These are phyloP conservation scores for Coelopa pilipes DNA, from an alignment of 2,888 invertebrate species.

Conservation along the genomic window DNA sequence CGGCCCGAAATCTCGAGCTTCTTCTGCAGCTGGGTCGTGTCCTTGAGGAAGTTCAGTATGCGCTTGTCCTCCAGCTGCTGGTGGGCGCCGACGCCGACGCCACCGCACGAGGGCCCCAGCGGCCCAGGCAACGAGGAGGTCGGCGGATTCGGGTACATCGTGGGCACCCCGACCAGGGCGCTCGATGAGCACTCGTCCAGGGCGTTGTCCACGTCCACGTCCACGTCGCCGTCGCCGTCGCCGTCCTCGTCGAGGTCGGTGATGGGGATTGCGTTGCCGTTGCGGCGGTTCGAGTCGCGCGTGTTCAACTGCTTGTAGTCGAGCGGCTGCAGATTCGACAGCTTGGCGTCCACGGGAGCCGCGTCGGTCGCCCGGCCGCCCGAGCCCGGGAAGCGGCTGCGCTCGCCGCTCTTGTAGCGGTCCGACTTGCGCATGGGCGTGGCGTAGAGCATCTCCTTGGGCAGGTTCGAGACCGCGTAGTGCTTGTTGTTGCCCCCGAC, in stretches of 20 bases:
- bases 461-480: constrained; percentile 49
- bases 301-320: constrained; percentile 56
- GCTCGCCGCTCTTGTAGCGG: constrained; percentile 64
- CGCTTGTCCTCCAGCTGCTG: constrained; percentile 66
- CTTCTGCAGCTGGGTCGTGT: constrained; percentile 66
- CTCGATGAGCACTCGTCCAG: constrained; percentile 56
- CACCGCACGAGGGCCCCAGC: no score
- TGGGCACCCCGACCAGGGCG: constrained; percentile 48
- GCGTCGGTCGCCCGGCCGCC: constrained; percentile 38
- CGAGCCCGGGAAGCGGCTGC: constrained; percentile 53
- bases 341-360: constrained; percentile 51
- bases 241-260: constrained; percentile 58
- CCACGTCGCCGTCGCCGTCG: constrained; percentile 55
- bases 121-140: constrained; percentile 40
- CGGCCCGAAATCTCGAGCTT: constrained; percentile 64
- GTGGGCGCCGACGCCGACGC: constrained; percentile 48
- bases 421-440: constrained; percentile 66
- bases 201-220: constrained; percentile 48
- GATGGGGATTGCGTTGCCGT: constrained; percentile 58
- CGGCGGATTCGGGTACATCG: constrained; percentile 51
- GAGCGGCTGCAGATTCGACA: constrained; percentile 55
- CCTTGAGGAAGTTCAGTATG: constrained; percentile 66
- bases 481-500: constrained; percentile 38
- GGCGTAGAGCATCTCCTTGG: constrained; percentile 66
- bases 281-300: constrained; percentile 63